Conservation (phyloP, 2,113 vertebrate species). For the Aspidoscelis tigris region DNA sequence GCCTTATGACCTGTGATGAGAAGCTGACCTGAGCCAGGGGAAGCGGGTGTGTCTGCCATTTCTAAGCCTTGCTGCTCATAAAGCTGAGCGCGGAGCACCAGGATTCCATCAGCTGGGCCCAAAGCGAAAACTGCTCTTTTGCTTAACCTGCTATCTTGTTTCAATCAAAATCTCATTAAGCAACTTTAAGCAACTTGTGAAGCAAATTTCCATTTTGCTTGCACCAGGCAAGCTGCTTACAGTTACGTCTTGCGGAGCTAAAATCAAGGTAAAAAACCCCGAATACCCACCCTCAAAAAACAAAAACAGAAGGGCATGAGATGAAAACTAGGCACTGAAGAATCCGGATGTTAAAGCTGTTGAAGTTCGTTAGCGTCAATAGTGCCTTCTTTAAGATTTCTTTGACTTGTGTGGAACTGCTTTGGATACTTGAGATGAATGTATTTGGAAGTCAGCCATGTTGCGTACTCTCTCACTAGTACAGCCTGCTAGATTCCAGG, state of each 20-base stretch:
- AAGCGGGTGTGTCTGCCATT: accelerated
- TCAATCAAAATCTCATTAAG: conserved; percentile 20
- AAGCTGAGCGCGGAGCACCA: not conserved
- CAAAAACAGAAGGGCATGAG: not conserved
- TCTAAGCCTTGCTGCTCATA: not conserved
- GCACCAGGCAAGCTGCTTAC: not conserved
- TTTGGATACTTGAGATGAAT: not conserved
- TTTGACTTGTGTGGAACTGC: not conserved
- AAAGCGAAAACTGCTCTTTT: not conserved
- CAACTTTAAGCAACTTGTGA: not conserved
- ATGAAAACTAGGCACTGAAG: not conserved
- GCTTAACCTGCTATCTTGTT: conserved; percentile 3
- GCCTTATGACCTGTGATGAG: not conserved
- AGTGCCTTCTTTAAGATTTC: not conserved
- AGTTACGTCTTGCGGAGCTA: not conserved
- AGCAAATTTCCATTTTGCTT: conserved; percentile 9
- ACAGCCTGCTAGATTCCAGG: too few species aligned
- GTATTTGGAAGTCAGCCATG: too few species aligned
- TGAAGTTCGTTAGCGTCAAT: not conserved
- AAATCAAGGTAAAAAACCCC: not conserved
- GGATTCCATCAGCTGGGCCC: not conserved
- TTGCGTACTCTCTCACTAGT: too few species aligned
- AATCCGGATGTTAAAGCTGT: not conserved
- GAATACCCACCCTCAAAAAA: not conserved
- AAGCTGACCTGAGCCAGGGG: accelerated